Percentiles rank a stretch among this genome's conserved stretches.
Conservation (phyloP, 1,140 invertebrate genomes). For the Habropoda laboriosa region DNA sequence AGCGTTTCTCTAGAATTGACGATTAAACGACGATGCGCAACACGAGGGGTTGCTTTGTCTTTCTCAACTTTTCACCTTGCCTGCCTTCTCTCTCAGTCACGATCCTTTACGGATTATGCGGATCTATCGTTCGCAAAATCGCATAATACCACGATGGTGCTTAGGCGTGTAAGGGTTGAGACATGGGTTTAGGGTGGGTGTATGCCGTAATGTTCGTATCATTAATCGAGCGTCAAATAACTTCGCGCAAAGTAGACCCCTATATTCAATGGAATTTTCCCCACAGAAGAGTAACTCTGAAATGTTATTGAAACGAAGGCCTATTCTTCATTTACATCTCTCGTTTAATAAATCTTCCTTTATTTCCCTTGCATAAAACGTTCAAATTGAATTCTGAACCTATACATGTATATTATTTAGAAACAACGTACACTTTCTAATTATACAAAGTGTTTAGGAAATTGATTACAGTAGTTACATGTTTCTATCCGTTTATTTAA, state of each 20-base stretch:
- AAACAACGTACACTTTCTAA: too few relatives aligned
- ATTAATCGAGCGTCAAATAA: slow-evolving; percentile 71
- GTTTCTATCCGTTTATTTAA: neutral
- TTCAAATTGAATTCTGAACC: neutral
- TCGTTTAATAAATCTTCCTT: neutral
- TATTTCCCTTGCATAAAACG: neutral
- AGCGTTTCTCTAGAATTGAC: neutral
- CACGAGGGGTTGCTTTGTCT: slow-evolving; percentile 41
- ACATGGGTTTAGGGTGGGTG: slow-evolving; percentile 57
- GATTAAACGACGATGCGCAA: slow-evolving; percentile 42
- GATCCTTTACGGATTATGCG: slow-evolving; percentile 61
- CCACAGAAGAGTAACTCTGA: slow-evolving; percentile 38
- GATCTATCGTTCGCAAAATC: slow-evolving; percentile 69
- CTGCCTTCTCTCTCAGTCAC: slow-evolving; percentile 44
- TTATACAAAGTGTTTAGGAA: too few relatives aligned
- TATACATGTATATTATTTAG: neutral
- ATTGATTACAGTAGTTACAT: too few relatives aligned
- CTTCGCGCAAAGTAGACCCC: slow-evolving; percentile 61
- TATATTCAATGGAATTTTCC: slow-evolving; percentile 64
- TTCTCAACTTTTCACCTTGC: slow-evolving; percentile 54
- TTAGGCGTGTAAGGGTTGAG: slow-evolving; percentile 63
- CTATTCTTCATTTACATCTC: neutral
- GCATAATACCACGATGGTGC: slow-evolving; percentile 59
- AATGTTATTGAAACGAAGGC: slow-evolving; percentile 29
- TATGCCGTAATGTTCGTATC: slow-evolving; percentile 64